Percentiles rank a stretch among this genome's conserved stretches.
Conservation (phyloP, 2,888 invertebrate species). For the Habrosyne pyritoides region DNA sequence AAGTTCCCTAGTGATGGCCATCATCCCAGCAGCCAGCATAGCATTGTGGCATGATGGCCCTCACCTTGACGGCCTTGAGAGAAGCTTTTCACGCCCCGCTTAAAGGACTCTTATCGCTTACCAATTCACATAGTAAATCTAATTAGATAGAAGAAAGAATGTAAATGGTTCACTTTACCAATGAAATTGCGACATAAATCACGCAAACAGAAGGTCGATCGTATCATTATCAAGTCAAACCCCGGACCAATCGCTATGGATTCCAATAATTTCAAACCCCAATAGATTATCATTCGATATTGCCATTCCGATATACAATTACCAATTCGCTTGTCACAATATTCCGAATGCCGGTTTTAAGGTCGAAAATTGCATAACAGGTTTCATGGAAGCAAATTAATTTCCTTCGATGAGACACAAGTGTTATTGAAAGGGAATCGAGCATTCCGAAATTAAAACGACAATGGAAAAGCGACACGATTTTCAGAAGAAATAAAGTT, state of each 20-base stretch:
- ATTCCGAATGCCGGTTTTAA: not conserved
- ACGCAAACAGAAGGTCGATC: constrained; percentile 29
- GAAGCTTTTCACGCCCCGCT: too few relatives aligned
- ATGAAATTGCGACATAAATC: constrained; percentile 12
- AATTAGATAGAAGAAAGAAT: constrained; percentile 6
- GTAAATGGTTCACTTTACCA: constrained; percentile 22
- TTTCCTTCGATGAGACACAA: constrained; percentile 1
- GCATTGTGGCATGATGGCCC: too few relatives aligned
- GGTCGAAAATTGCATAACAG: not conserved
- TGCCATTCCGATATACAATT: constrained; percentile 10
- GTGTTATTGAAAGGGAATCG: not conserved
- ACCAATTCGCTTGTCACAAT: constrained; percentile 6
- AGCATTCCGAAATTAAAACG: not conserved
- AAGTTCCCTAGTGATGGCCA: too few relatives aligned
- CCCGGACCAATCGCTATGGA: constrained; percentile 18
- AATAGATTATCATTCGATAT: constrained; percentile 32
- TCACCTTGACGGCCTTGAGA: too few relatives aligned
- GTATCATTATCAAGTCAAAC: constrained; percentile 46
- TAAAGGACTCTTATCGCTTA: not conserved
- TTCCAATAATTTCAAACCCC: constrained; percentile 30
- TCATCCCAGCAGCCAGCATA: too few relatives aligned
- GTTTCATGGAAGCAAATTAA: not conserved
- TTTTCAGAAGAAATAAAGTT: too few relatives aligned
- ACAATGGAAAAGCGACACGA: not conserved
- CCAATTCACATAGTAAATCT: not conserved